Evolutionary conservation across 1,140 invertebrate species (phyloP).

Genomic region (Pseudomyrmex cubaensis): DNA sequence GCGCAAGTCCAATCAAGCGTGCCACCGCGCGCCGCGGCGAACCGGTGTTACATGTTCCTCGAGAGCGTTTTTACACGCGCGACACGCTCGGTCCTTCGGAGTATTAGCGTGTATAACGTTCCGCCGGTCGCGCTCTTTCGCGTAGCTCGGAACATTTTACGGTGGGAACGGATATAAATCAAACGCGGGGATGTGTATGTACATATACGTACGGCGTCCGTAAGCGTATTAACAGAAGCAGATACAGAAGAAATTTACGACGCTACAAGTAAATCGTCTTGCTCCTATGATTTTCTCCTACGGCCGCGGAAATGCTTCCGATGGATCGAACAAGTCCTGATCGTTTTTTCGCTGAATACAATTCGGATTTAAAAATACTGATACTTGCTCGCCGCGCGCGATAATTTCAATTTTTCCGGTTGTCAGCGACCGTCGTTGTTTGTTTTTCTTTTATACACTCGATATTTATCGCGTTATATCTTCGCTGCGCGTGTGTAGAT

Average conservation of each 20-base stretch:
- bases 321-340: neutral
- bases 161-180: constrained; percentile 30
- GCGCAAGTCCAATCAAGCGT: constrained; percentile 50
- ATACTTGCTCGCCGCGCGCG: too few species aligned
- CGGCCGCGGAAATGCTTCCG: neutral
- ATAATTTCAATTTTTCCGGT: constrained; percentile 1
- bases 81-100: constrained; percentile 18
- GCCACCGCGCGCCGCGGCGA: constrained; percentile 29
- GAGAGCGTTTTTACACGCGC: constrained; percentile 26
- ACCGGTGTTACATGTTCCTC: constrained; percentile 56
- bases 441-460: neutral
- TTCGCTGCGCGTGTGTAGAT: neutral
- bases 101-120: constrained; percentile 48
- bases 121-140: neutral
- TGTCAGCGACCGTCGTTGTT: neutral
- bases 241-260: constrained; percentile 44
- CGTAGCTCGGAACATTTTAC: constrained; percentile 21
- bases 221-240: constrained; percentile 12
- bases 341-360: too few species aligned
- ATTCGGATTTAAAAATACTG: too few species aligned
- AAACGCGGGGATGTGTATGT: neutral
- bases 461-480: neutral
- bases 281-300: neutral
- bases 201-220: neutral
- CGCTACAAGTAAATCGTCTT: neutral